phyloP scores from a whole-genome alignment of 2,797 vertebrate genomes.

The Mus minutoides region DNA sequence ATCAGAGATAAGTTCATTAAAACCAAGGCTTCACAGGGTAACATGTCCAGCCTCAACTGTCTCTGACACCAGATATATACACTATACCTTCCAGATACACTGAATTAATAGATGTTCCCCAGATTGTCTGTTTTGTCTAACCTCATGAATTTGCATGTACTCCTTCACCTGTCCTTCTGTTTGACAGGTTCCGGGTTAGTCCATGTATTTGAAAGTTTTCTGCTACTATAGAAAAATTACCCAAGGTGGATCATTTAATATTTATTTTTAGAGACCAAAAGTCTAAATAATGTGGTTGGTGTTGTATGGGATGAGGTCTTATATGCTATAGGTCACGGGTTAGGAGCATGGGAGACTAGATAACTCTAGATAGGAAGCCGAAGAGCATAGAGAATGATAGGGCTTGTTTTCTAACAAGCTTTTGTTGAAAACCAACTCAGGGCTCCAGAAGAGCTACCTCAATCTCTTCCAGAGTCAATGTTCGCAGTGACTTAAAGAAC shows the following conservation, averaged over 20 bases:
- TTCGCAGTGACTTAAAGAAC: neutral
- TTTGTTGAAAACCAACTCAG: neutral
- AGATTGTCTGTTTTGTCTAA: neutral
- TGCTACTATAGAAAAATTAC: neutral
- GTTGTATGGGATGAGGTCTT: neutral
- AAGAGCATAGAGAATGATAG: no score
- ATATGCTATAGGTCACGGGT: neutral
- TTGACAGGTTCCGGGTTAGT: neutral
- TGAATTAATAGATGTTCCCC: neutral
- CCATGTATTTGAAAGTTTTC: neutral
- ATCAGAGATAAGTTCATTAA: neutral
- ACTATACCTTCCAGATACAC: neutral
- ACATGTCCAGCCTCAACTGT: neutral
- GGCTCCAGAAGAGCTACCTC: neutral
- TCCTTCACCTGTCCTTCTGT: neutral
- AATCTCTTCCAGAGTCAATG: neutral
- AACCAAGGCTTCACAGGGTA: neutral
- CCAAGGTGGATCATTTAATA: neutral
- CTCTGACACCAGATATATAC: neutral
- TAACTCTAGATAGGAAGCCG: neutral
- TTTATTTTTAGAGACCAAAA: neutral
- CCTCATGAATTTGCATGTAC: neutral
- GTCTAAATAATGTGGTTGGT: neutral
- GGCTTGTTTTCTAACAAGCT: neutral
- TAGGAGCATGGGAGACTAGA: neutral